A percentile compares a stretch with the other conserved stretches of the same genome.
phyloP scores from a whole-genome alignment of 2,797 vertebrate species.

The Syngnathus acus region DNA sequence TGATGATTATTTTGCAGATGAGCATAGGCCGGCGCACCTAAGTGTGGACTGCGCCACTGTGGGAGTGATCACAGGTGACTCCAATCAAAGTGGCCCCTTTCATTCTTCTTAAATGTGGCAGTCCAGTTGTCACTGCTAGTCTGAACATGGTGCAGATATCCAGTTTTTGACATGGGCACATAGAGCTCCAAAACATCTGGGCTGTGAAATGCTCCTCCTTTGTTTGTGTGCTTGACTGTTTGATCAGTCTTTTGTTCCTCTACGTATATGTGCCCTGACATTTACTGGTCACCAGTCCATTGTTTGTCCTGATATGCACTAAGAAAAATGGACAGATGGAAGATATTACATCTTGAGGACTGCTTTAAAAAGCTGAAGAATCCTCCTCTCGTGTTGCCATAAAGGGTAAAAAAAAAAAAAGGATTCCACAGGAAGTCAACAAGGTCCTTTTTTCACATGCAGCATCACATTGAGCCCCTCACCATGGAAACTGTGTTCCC shows the following conservation, averaged over 20 bases:
- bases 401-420: not conserved
- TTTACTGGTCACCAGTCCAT: not conserved
- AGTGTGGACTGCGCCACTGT: no score
- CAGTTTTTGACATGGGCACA: no score
- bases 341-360: not conserved
- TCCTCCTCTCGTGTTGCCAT: not conserved
- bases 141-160: no score
- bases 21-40: no score
- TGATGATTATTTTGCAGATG: no score
- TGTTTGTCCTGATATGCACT: not conserved
- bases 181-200: no score
- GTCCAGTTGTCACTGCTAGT: no score
- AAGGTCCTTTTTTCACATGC: conserved; percentile 19
- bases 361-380: not conserved
- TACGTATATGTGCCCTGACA: not conserved
- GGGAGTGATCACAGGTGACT: no score
- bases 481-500: conserved; percentile 73
- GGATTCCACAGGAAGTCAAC: conserved; percentile 16
- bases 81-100: no score
- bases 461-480: conserved; percentile 46
- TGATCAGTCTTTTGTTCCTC: not conserved
- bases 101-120: no score
- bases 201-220: no score
- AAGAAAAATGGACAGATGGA: not conserved
- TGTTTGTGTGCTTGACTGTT: no score